These are phyloP conservation scores for Marmota flaviventris DNA, from an alignment of 2,113 vertebrate species.

Conservation along the genomic window DNA sequence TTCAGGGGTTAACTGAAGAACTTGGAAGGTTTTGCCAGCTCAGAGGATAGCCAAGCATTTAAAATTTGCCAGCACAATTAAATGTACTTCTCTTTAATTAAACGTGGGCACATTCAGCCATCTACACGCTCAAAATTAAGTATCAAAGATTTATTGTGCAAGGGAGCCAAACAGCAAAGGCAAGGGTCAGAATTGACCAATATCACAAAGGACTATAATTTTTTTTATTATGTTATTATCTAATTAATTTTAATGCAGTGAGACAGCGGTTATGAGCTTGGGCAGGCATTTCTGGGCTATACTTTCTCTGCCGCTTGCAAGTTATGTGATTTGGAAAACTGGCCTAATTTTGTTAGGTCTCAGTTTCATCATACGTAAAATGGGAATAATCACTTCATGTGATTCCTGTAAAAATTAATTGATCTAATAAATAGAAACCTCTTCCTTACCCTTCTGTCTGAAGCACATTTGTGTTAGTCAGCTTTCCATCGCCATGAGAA, in stretches of 20 bases:
- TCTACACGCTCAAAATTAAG: constrained; percentile 78
- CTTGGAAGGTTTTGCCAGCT: constrained; percentile 63
- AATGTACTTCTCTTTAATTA: constrained; percentile 80
- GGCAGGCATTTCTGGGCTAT: not conserved
- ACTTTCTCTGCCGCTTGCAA: not conserved
- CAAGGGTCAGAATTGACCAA: constrained; percentile 67
- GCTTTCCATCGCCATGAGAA: not conserved
- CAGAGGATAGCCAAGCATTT: constrained; percentile 71
- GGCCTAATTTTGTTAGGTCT: constrained; percentile 10
- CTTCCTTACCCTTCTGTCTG: not conserved
- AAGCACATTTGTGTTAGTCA: not conserved
- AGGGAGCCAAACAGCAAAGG: constrained; percentile 71
- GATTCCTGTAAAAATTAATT: constrained; percentile 49
- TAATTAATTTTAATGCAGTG: constrained; percentile 78
- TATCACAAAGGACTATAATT: constrained; percentile 72
- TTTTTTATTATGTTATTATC: constrained; percentile 75
- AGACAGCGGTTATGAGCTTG: constrained; percentile 53
- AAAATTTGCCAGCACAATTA: constrained; percentile 75
- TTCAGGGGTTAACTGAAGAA: constrained; percentile 65
- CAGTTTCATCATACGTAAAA: constrained; percentile 30
- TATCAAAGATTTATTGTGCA: constrained; percentile 69
- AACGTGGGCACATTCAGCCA: constrained; percentile 67
- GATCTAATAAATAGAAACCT: not conserved
- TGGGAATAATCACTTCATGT: not conserved
- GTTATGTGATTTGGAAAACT: not conserved